Percentiles rank a stretch among this genome's conserved stretches.
These are phyloP conservation scores for Drosophila truncata DNA, from an alignment of 1,140 invertebrate genomes.

Conservation along the genomic window DNA sequence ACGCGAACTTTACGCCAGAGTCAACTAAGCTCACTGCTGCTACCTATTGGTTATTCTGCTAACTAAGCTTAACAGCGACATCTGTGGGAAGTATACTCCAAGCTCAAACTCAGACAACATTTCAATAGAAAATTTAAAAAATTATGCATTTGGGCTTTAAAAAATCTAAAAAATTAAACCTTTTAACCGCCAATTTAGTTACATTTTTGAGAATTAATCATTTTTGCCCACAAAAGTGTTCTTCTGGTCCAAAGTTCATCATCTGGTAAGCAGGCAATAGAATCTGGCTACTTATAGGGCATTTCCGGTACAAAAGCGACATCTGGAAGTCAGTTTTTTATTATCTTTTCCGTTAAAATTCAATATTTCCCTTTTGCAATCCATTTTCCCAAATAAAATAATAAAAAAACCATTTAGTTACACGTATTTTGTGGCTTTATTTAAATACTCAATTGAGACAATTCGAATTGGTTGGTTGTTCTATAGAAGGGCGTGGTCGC, in stretches of 20 bases:
- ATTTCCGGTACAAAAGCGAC: background rate
- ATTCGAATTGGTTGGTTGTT: constrained; percentile 67
- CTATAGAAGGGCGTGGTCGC: constrained; percentile 70
- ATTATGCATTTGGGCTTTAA: too few species aligned
- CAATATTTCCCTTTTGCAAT: background rate
- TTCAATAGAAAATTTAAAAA: too few species aligned
- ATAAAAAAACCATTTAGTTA: background rate
- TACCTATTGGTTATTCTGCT: background rate
- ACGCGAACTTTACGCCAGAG: too few species aligned
- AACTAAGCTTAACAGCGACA: background rate
- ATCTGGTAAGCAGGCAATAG: background rate
- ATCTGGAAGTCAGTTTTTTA: background rate
- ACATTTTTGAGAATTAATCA: too few species aligned
- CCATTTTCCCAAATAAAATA: background rate
- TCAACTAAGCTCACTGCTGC: background rate
- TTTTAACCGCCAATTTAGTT: too few species aligned
- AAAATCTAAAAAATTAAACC: too few species aligned
- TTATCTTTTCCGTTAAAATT: background rate
- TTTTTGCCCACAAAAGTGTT: too few species aligned
- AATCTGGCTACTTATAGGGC: background rate
- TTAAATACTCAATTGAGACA: constrained; percentile 81
- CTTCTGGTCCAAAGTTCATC: background rate
- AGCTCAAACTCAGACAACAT: background rate
- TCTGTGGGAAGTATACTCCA: background rate
- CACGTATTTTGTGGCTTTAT: constrained; percentile 54